Evolutionary conservation across 2,888 invertebrate genomes (phyloP).

Genomic region (Trisateles emortualis): DNA sequence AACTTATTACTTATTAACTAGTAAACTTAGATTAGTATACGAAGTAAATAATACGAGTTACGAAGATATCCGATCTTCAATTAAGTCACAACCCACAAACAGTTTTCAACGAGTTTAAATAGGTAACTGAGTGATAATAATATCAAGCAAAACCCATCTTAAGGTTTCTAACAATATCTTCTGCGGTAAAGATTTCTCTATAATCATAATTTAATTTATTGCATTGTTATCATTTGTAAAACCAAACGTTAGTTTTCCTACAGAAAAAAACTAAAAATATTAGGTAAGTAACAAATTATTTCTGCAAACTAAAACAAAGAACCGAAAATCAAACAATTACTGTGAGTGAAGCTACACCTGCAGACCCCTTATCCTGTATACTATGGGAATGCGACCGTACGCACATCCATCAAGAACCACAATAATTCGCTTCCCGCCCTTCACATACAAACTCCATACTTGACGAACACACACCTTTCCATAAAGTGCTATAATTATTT

Average conservation of each 20-base stretch:
- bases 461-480: slow-evolving; percentile 61
- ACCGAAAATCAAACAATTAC: slow-evolving; percentile 1
- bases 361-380: slow-evolving; percentile 72
- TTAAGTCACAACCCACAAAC: slow-evolving; percentile 5
- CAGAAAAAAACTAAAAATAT: background rate
- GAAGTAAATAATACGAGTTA: too few species aligned
- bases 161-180: too few species aligned
- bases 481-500: slow-evolving; percentile 63
- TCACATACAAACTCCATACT: slow-evolving; percentile 57
- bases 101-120: background rate
- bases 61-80: too few species aligned
- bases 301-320: slow-evolving; percentile 15
- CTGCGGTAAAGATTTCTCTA: too few species aligned
- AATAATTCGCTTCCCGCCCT: slow-evolving; percentile 42
- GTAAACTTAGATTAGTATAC: too few species aligned
- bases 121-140: too few species aligned
- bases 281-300: background rate
- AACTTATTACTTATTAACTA: too few species aligned
- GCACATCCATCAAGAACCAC: slow-evolving; percentile 65
- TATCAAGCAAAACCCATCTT: too few species aligned
- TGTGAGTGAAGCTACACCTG: slow-evolving; percentile 73
- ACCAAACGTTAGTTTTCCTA: too few species aligned
- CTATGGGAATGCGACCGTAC: slow-evolving; percentile 79
- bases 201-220: too few species aligned
- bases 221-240: too few species aligned